Base-by-base conservation (phyloP, 64 coral and sea anemone species). In the Astreopora myriophthalma region DNA sequence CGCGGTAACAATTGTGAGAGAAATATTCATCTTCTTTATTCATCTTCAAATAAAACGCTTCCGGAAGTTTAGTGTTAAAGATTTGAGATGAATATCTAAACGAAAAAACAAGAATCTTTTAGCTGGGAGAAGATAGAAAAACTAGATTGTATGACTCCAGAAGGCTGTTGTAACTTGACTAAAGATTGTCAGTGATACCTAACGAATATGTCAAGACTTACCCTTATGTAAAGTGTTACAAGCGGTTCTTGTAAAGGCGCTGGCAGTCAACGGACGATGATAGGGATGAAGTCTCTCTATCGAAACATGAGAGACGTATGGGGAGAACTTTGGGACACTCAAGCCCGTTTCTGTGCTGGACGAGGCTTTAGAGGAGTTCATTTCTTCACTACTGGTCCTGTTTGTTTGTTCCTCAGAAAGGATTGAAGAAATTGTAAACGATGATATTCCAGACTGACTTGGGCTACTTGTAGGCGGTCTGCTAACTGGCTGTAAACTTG, bases 231-330 rank as follows among this genome's bases (percentile, higher is more conserved):
- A 74, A 38, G 48, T 22, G 2, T 14, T 40, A 44, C 90, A 92
- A 13, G 60, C 49, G 57, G 90, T 52, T 70, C 90, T 28, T 40
- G 52, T 40, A 61, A 92, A 92, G 65, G 81, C 90, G 23, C 90
- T 86, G 10, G 68, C 75, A 26, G 75, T 61, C 27, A 92, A 20
- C 31, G 90, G 37, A 2, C 79, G 69, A 26, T 92, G 89, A 63
- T 92, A 92, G 17, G 90, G 90, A 49, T 92, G 90, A 76, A 92
- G 85, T 86, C 90, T 92, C n/a, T 85, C 89, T 24, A 92, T 35
- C 14, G 89, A 71, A 32, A 85, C 33, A 74, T 92, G 80, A 19
- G 87, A 63, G 3, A 48, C 27, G 42, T 86, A 46, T 4, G 82
- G 58, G 29, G 52, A 29, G 12, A 83, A 64, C 57, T 83, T 57